Conservation (phyloP, 2,113 vertebrate species). For the Ictidomys tridecemlineatus region DNA sequence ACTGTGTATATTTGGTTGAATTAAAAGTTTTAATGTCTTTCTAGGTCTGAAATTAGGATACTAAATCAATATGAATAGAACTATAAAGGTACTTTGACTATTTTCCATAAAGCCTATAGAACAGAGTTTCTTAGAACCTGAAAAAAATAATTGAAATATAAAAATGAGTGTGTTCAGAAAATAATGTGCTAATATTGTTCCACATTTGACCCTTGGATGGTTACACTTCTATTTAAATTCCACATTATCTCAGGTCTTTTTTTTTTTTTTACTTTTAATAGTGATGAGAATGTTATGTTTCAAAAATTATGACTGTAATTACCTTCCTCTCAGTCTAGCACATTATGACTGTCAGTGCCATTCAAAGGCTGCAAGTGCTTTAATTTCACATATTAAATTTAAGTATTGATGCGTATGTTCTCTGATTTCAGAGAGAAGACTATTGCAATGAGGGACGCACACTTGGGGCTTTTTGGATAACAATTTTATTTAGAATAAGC, state of each 20-base stretch:
- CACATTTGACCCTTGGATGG: constrained; percentile 20
- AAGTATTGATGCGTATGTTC: constrained; percentile 33
- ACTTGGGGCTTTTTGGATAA: not conserved
- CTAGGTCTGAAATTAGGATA: not conserved
- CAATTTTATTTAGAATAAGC: constrained; percentile 51
- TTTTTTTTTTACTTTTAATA: constrained; percentile 10
- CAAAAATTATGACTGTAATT: constrained; percentile 55
- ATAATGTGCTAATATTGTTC: constrained; percentile 21
- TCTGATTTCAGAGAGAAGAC: constrained; percentile 41
- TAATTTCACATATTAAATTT: constrained; percentile 65
- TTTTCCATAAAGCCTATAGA: constrained; percentile 35
- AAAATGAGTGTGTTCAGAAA: constrained; percentile 60
- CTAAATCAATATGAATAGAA: not conserved
- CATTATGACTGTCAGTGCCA: constrained; percentile 44
- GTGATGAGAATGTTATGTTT: constrained; percentile 34
- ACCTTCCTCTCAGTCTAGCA: not conserved
- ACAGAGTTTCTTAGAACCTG: not conserved
- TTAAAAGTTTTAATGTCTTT: constrained; percentile 8
- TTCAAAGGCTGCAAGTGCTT: constrained; percentile 51
- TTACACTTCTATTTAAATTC: constrained; percentile 26
- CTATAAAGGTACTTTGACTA: not conserved
- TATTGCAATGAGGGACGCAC: not conserved
- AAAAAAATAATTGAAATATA: constrained; percentile 50
- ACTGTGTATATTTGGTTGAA: constrained; percentile 1
- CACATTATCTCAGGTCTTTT: not conserved